Percentiles rank a stretch among this genome's conserved stretches.
These are phyloP conservation scores for Valencia hispanica DNA, from an alignment of 2,797 vertebrate species.

Conservation along the genomic window DNA sequence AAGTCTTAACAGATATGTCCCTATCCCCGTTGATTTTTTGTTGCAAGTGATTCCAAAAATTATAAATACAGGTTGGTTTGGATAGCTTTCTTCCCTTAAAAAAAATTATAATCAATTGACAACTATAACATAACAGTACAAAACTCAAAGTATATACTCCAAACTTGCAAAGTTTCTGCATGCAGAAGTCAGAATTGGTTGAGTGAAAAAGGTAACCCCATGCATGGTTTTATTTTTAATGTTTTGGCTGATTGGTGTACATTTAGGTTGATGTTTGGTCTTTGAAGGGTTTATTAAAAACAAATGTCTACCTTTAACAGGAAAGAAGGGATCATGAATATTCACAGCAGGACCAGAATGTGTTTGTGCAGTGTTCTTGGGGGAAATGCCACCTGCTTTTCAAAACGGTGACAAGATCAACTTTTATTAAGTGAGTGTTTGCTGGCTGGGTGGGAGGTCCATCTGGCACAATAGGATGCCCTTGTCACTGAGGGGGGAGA, in stretches of 20 bases:
- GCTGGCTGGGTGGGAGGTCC: conserved; percentile 70
- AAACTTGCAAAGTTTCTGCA: background rate
- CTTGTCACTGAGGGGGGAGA: conserved; percentile 72
- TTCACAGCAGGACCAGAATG: conserved; percentile 46
- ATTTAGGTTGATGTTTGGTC: background rate
- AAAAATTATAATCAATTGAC: background rate
- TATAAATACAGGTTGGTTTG: background rate
- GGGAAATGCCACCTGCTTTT: conserved; percentile 59
- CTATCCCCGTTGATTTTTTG: background rate
- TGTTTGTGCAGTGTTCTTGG: conserved; percentile 42
- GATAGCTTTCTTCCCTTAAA: background rate
- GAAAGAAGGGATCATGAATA: conserved; percentile 23
- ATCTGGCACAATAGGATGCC: conserved; percentile 79
- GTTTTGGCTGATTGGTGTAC: background rate
- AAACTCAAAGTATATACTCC: background rate
- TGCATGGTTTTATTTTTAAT: background rate
- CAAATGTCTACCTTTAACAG: background rate
- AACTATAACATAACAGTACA: background rate
- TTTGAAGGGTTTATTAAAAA: background rate
- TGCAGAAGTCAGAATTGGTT: background rate
- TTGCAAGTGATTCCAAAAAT: background rate
- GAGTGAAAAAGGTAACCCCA: background rate
- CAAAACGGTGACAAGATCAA: conserved; percentile 68
- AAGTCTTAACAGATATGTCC: background rate
- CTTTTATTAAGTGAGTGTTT: conserved; percentile 64